Evolutionary conservation across 2,797 vertebrate genomes (phyloP).

Genomic region (Gambelia wislizenii): DNA sequence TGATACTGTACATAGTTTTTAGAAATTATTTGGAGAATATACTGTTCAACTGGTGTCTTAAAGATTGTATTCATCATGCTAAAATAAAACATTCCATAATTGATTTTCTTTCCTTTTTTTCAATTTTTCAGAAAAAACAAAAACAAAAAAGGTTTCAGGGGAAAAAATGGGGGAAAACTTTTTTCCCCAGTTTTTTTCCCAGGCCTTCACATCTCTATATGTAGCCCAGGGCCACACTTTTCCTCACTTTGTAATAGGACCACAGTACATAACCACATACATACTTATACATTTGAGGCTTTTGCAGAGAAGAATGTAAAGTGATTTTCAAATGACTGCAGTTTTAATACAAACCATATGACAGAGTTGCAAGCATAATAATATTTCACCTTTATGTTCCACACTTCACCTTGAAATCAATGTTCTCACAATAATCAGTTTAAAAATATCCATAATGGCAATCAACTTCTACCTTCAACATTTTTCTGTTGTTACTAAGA

Average conservation of each 20-base stretch:
- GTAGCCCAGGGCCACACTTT: too few species aligned
- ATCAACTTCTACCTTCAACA: not conserved
- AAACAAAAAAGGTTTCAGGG: too few species aligned
- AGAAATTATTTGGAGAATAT: too few species aligned
- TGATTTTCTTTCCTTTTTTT: too few species aligned
- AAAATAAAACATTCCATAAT: too few species aligned
- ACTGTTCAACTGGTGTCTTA: too few species aligned
- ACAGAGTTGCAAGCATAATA: not conserved
- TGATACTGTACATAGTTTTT: too few species aligned
- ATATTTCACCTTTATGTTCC: conserved; percentile 1
- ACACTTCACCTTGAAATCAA: not conserved
- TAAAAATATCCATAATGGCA: not conserved
- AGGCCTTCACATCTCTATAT: too few species aligned
- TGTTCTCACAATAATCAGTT: not conserved
- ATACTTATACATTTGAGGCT: not conserved
- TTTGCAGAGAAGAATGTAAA: not conserved
- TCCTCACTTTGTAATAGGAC: not conserved
- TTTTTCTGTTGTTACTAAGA: not conserved
- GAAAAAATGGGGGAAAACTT: too few species aligned
- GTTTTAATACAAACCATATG: not conserved
- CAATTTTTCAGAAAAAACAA: too few species aligned
- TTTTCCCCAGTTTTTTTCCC: too few species aligned
- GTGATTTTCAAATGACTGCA: not conserved
- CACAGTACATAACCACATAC: not conserved
- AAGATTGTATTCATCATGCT: too few species aligned